Conservation (phyloP, 2,797 vertebrate genomes). For the Malacoctenus gilli region DNA sequence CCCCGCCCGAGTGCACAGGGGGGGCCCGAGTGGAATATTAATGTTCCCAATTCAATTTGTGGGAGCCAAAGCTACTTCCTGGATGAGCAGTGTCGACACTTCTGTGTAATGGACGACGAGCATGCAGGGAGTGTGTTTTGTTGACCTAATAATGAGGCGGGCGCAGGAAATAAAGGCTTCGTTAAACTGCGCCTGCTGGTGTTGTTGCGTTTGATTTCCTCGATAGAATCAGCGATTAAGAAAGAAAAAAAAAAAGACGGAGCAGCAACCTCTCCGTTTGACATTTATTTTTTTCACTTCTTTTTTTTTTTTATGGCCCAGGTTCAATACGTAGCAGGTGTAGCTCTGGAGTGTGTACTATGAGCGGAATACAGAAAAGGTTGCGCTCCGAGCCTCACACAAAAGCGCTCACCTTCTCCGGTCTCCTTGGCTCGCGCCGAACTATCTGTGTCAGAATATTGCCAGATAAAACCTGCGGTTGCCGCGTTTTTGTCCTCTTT, state of each 20-base stretch:
- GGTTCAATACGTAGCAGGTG: not conserved
- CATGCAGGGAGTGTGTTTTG: slow-evolving; percentile 44
- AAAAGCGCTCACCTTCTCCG: not conserved
- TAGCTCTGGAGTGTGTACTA: not conserved
- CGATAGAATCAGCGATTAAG: not conserved
- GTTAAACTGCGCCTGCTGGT: slow-evolving; percentile 17
- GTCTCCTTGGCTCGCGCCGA: not conserved
- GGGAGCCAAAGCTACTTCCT: slow-evolving; percentile 67
- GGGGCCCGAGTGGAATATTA: slow-evolving; percentile 73
- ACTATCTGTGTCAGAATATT: not conserved
- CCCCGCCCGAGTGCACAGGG: slow-evolving; percentile 52
- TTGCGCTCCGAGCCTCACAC: not conserved
- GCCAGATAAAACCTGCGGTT: no score
- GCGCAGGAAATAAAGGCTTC: slow-evolving; percentile 34
- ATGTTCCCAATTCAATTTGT: slow-evolving; percentile 78
- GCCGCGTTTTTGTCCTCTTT: no score
- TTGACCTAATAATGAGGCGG: slow-evolving; percentile 61
- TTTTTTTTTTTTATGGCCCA: not conserved
- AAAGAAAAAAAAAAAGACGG: not conserved
- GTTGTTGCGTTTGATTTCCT: slow-evolving; percentile 1
- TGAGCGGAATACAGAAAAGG: not conserved
- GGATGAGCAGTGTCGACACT: slow-evolving; percentile 74
- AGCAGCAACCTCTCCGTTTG: not conserved
- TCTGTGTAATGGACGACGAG: slow-evolving; percentile 68
- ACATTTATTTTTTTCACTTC: not conserved